Percentiles rank a stretch among this genome's conserved stretches.
Conservation (phyloP, 2,888 invertebrate genomes). For the Cepaea hortensis region DNA sequence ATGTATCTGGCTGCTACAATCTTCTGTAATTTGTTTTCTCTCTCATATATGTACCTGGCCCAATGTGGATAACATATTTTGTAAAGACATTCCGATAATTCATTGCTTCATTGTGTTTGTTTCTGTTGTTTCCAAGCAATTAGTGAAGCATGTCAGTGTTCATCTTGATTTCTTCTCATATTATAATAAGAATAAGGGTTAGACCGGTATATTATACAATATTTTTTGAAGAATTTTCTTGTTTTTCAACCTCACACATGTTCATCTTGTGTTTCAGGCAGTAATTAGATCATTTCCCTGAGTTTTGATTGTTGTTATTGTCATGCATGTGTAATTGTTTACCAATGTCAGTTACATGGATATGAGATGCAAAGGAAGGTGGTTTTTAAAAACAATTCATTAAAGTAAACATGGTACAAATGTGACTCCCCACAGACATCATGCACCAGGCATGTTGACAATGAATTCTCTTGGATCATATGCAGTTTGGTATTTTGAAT, state of each 20-base stretch:
- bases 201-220: neutral
- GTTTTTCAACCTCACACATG: neutral
- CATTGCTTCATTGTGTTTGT: neutral
- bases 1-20: no score
- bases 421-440: no score
- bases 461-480: no score
- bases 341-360: no score
- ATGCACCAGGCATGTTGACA: no score
- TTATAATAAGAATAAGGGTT: neutral
- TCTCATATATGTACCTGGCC: no score
- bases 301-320: neutral
- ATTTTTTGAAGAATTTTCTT: neutral
- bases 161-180: neutral
- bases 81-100: conserved; percentile 37
- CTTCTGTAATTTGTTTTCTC: no score
- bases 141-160: neutral
- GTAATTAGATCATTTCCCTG: neutral
- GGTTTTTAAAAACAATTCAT: no score
- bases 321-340: no score
- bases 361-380: no score
- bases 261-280: neutral
- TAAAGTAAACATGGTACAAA: no score
- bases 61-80: neutral
- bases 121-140: neutral
- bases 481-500: no score